Evolutionary conservation across 1,140 invertebrate genomes (phyloP).

Genomic region (Acyrthosiphon pisum): DNA sequence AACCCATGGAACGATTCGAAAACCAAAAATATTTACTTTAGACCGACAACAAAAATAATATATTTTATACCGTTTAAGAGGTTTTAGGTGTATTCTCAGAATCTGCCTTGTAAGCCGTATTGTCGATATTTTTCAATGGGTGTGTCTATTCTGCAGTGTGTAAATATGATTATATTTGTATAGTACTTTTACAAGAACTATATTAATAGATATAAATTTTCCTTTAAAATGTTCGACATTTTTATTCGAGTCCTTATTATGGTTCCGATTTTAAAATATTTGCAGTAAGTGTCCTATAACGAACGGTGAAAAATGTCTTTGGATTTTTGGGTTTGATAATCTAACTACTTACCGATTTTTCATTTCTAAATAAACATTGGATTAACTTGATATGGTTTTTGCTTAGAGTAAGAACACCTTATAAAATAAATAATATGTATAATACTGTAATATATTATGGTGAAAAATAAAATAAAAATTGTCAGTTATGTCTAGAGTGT

Average conservation of each 20-base stretch:
- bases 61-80: neutral
- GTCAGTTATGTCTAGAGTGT: neutral
- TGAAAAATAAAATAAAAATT: neutral
- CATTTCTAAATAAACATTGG: neutral
- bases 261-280: neutral
- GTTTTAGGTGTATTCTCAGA: neutral
- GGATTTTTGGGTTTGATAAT: neutral
- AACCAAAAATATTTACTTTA: neutral
- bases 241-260: neutral
- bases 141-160: neutral
- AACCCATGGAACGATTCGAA: neutral
- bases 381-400: neutral
- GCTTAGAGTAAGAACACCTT: neutral
- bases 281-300: neutral
- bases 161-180: neutral
- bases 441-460: neutral
- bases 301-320: neutral
- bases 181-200: neutral
- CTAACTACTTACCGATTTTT: neutral
- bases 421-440: too few species aligned
- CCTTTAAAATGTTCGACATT: neutral
- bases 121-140: neutral
- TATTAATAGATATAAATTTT: too few species aligned
- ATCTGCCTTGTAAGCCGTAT: neutral
- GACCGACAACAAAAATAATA: neutral